A percentile compares a stretch with the other conserved stretches of the same genome.
Evolutionary conservation across 2,113 vertebrate species (phyloP).

Genomic region (Mustela nigripes): DNA sequence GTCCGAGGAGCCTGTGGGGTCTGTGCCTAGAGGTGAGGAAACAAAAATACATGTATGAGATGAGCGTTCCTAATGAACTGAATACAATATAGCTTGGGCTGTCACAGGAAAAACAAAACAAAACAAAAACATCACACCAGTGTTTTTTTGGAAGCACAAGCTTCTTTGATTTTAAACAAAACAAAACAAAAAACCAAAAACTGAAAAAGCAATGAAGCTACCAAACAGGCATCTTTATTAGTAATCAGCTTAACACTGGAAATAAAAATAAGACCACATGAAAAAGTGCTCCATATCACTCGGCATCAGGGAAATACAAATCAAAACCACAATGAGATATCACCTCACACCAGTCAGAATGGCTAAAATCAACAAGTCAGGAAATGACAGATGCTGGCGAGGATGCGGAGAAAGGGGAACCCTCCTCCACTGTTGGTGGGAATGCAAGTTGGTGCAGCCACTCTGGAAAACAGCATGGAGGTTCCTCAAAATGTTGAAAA

Average conservation of each 20-base stretch:
- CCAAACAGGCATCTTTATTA: slow-evolving; percentile 84
- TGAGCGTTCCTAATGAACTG: slow-evolving; percentile 39
- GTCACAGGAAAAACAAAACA: slow-evolving; percentile 84
- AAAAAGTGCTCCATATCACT: too few relatives aligned
- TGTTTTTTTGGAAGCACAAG: slow-evolving; percentile 86
- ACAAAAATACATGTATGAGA: slow-evolving; percentile 85
- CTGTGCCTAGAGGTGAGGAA: slow-evolving; percentile 89
- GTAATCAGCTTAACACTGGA: slow-evolving; percentile 83
- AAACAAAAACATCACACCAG: slow-evolving; percentile 81
- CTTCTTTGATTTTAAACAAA: slow-evolving; percentile 85
- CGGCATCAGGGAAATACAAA: too few relatives aligned
- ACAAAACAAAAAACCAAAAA: slow-evolving; percentile 72
- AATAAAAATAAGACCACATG: slow-evolving; percentile 86
- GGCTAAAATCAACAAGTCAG: too few relatives aligned
- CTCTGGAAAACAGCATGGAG: too few relatives aligned
- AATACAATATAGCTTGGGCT: slow-evolving; percentile 78
- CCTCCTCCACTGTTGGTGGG: too few relatives aligned
- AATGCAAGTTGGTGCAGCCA: too few relatives aligned
- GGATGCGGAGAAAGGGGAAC: too few relatives aligned
- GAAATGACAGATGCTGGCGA: too few relatives aligned
- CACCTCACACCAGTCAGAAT: too few relatives aligned
- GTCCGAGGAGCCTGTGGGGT: slow-evolving; percentile 91
- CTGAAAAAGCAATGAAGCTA: slow-evolving; percentile 78
- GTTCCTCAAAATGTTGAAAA: too few relatives aligned
- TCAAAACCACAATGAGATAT: too few relatives aligned